Base-by-base conservation (phyloP, 2,888 invertebrate species). In the Phalera bucephala region DNA sequence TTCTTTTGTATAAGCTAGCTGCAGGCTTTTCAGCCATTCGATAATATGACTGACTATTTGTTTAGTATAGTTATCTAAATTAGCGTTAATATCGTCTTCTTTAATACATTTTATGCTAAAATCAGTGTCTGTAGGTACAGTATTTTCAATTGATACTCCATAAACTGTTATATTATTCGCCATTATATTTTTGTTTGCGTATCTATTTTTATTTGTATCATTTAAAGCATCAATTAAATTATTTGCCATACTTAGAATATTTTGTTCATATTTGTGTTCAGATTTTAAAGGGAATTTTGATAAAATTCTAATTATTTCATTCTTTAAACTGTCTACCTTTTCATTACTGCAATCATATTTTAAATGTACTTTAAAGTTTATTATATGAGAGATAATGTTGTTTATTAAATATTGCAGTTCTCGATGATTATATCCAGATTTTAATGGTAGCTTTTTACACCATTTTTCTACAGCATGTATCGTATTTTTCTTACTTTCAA, bases 21-120 rank as follows among this genome's bases (percentile, higher is more conserved):
- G 40, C 15, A 79, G 48, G 11, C 39, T 46, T 0, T 49, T 44
- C 10, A 81, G 45, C 85, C 85, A 85, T 29, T 69, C 62, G 1
- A 67, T 58, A 25, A 85, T 80, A 45, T 76, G 56, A 9, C 67
- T 36, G n/a, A 56, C 52, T 15, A 84, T 40, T 31, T 70, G 46
- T 21, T 50, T 52, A n/a, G 54, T 59, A 11, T 69, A 75, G 7
- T 6, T 8, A 6, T 63, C 51, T 23, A 60, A 32, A 47, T 64
- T 61, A 0, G 36, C 33, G 12, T 67, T 50, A 2, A 56, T 40
- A 22, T 65, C 64, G 19, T 11, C 36, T 15, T 57, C 49, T 3
- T 50, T 32, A 33, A 49, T 51, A 6, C 13, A 40, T 17, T 39
- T 22, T 8, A 48, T 55, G 22, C 50, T 50, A 13, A 36, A 27